Evolutionary conservation across 2,888 invertebrate genomes (phyloP).

Genomic region (Hydropsyche betteni): DNA sequence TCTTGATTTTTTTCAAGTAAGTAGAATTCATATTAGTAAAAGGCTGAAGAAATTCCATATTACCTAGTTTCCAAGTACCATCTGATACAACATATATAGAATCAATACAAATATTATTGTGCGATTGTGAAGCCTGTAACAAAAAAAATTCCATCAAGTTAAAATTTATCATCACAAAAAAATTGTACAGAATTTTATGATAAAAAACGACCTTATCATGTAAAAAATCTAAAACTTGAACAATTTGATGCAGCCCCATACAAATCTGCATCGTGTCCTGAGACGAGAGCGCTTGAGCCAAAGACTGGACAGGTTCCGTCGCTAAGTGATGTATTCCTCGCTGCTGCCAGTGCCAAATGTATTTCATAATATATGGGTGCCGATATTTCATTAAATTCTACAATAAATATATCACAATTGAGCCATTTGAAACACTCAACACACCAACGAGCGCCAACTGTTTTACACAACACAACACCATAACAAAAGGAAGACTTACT

Average conservation of each 20-base stretch:
- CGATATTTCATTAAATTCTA: constrained; percentile 87
- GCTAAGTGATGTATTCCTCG: constrained; percentile 79
- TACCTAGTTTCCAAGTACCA: constrained; percentile 89
- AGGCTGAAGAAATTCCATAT: constrained; percentile 81
- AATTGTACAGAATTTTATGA: background rate
- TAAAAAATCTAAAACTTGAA: constrained; percentile 83
- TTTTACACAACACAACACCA: no score
- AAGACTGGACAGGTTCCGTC: constrained; percentile 83
- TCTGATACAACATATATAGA: constrained; percentile 85
- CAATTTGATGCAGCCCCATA: constrained; percentile 81
- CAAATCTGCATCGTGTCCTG: constrained; percentile 84
- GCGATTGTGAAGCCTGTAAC: constrained; percentile 75
- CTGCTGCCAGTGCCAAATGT: constrained; percentile 82
- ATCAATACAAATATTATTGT: constrained; percentile 83
- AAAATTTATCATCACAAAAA: background rate
- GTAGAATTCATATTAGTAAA: constrained; percentile 72
- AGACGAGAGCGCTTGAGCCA: constrained; percentile 71
- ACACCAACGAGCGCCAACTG: background rate
- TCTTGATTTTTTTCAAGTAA: constrained; percentile 74
- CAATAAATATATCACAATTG: constrained; percentile 54
- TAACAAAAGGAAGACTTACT: constrained; percentile 55
- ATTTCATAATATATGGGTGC: constrained; percentile 86
- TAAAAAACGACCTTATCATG: constrained; percentile 72
- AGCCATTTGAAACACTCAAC: background rate
- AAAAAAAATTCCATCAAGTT: background rate